A percentile compares a stretch with the other conserved stretches of the same genome.
phyloP scores from a whole-genome alignment of 2,888 invertebrate genomes.

The Caenorhabditis becei region DNA sequence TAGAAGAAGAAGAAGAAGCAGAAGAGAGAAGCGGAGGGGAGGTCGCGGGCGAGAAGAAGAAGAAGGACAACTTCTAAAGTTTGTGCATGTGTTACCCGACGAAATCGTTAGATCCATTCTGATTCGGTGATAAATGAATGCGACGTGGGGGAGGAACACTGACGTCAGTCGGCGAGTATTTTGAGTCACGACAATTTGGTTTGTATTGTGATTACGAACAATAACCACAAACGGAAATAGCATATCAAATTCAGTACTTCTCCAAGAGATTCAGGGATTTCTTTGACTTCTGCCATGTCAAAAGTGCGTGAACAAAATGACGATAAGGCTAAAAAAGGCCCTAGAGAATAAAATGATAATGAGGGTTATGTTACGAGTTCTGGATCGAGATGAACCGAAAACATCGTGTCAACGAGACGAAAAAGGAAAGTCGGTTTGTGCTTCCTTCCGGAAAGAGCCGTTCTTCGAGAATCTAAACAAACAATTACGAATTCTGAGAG shows the following conservation, averaged over 20 bases:
- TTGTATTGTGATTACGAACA: too few species aligned
- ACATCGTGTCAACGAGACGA: background rate
- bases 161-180: too few species aligned
- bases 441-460: conserved; percentile 6
- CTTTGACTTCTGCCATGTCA: too few species aligned
- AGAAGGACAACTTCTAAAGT: conserved; percentile 36
- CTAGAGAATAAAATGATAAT: background rate
- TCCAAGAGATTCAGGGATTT: too few species aligned
- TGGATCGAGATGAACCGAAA: background rate
- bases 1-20: conserved; percentile 13
- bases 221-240: too few species aligned
- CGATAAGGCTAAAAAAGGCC: background rate
- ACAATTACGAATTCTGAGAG: conserved; percentile 41
- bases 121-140: conserved; percentile 32
- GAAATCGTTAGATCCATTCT: conserved; percentile 18
- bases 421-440: background rate
- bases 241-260: background rate
- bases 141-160: background rate
- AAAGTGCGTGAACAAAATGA: background rate
- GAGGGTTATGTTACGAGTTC: background rate
- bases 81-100: conserved; percentile 16
- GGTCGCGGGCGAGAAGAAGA: conserved; percentile 23
- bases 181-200: too few species aligned
- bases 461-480: conserved; percentile 46
- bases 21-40: conserved; percentile 1